Evolutionary conservation across 1,140 invertebrate genomes (phyloP), one percentile per base, ranked within the genome.

Genomic region (Brachionus paranguensis): DNA sequence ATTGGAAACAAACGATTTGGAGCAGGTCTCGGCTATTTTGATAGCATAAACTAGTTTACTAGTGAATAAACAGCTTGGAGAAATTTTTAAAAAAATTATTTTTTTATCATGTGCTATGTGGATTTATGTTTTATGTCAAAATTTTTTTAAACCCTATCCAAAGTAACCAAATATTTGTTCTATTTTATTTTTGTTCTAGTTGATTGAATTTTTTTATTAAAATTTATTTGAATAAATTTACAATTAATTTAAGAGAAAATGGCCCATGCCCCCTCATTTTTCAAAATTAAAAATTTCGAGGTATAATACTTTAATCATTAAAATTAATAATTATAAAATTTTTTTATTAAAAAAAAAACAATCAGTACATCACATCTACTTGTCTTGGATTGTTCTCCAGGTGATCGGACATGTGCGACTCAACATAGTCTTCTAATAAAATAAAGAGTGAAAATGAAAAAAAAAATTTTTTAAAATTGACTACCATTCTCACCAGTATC

Each of bases 361-460:
- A 24, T 76, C 27, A 76, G 27, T 76, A 76, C 72, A 76, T 76
- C 7, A 76, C 72, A 76, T 76, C 72, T 24, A 76, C 33, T 76
- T 76, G 72, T 50, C 72, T 76, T 50, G 43, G 72, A 50, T 12
- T 76, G 33, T 50, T 76, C 7, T 76, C 72, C 24, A 50, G 12
- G 27, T 76, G 41, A 50, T 33, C 53, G 14, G 27, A 17, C 27
- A 76, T 14, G 24, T 50, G 72, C 27, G 43, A 12, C 43, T 76
- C 72, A 12, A 14, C 24, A 53, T 76, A 76, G 47, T 76, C 72
- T 76, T 76, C 72, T 76, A 37, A 11, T 27, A 14, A 11, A 50
- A 12, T 24, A 47, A 12, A 76, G 50, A 27, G 6, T 20, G 24
- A 27, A 50, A 76, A 27, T 4, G 24, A 41, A 0, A 37, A 6